Evolutionary conservation across 1,140 invertebrate genomes (phyloP).

Genomic region (Proales similis): DNA sequence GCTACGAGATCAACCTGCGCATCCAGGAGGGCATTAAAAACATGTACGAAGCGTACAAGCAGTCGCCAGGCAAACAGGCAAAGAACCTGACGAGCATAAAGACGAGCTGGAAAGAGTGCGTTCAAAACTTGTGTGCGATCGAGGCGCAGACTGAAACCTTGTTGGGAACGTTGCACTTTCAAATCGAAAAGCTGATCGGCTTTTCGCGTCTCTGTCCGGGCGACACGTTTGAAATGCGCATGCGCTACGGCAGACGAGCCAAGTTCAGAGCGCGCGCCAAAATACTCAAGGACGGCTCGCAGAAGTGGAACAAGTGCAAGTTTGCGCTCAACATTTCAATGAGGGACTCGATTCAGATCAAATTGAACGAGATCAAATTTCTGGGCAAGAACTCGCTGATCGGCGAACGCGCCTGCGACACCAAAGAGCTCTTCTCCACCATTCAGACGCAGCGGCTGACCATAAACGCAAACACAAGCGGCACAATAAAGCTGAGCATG

Average conservation of each 20-base stretch:
- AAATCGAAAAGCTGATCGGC: conserved; percentile 60
- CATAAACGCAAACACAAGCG: conserved; percentile 60
- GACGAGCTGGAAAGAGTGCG: conserved; percentile 22
- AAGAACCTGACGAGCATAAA: conserved; percentile 27
- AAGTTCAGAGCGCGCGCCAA: conserved; percentile 60
- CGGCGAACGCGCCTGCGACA: conserved; percentile 61
- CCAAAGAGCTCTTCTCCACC: conserved; percentile 59
- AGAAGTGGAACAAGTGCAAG: conserved; percentile 57
- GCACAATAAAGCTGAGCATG: conserved; percentile 61
- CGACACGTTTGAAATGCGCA: conserved; percentile 61
- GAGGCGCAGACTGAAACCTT: conserved; percentile 57
- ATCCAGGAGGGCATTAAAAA: conserved; percentile 30
- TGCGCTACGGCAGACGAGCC: conserved; percentile 58
- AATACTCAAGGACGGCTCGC: conserved; percentile 57
- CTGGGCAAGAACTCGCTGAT: conserved; percentile 55
- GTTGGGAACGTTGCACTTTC: conserved; percentile 57
- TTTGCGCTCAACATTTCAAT: conserved; percentile 56
- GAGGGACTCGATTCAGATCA: conserved; percentile 58
- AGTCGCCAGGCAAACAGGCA: conserved; percentile 24
- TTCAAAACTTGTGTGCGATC: conserved; percentile 55
- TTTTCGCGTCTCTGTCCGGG: conserved; percentile 61
- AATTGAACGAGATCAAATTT: conserved; percentile 57
- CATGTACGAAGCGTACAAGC: conserved; percentile 37
- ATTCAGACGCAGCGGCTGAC: conserved; percentile 61
- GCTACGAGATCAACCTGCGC: conserved; percentile 14